Conservation (phyloP, 2,797 vertebrate genomes). For the Glyptemys insculpta region DNA sequence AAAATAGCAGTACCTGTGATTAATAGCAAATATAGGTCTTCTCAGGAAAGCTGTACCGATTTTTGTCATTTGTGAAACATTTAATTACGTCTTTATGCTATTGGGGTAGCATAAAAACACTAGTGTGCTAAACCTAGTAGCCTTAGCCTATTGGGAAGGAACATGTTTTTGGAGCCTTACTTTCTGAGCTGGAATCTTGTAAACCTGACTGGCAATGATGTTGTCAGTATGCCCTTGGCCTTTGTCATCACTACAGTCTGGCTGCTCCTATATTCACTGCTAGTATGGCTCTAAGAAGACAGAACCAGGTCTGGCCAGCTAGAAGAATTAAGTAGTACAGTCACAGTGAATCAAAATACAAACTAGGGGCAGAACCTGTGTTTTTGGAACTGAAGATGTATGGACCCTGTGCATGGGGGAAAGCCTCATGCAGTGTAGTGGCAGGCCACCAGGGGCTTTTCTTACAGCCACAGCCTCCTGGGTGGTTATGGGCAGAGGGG, state of each 20-base stretch:
- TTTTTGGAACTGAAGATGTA: not conserved
- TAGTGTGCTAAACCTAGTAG: not conserved
- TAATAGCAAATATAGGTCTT: not conserved
- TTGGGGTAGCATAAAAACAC: not conserved
- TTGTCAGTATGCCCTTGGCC: not conserved
- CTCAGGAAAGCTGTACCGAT: not conserved
- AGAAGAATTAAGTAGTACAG: not conserved
- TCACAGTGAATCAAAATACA: not conserved
- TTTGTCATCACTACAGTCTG: not conserved
- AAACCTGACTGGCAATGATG: not conserved
- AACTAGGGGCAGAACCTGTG: not conserved
- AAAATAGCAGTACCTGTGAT: not conserved
- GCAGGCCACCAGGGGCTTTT: too few relatives aligned
- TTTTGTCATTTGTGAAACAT: not conserved
- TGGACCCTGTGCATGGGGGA: not conserved
- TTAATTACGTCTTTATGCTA: not conserved
- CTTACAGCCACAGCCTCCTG: too few relatives aligned
- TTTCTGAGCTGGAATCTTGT: not conserved
- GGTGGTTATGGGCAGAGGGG: too few relatives aligned
- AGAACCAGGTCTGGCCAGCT: not conserved
- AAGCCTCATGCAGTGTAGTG: not conserved
- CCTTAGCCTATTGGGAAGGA: not conserved
- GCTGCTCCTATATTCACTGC: not conserved
- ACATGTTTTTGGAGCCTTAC: not conserved
- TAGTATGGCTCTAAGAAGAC: not conserved